A percentile compares a stretch with the other conserved stretches of the same genome.
Evolutionary conservation across 2,797 vertebrate species (phyloP).

Genomic region (Acrossocheilus wenchowensis): DNA sequence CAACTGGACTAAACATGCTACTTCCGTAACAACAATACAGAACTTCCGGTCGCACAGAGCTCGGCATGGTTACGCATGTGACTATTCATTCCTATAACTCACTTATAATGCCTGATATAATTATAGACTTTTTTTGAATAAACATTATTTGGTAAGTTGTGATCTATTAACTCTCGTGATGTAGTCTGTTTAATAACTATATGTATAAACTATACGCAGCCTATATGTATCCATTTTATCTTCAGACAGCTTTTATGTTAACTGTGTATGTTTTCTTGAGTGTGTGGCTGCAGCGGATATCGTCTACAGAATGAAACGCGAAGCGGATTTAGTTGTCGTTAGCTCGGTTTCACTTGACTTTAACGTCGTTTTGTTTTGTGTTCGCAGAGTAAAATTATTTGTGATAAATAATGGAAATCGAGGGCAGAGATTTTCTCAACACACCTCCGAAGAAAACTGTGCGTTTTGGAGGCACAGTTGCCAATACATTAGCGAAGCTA

Average conservation of each 20-base stretch:
- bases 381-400: background rate
- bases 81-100: background rate
- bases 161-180: background rate
- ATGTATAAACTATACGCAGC: background rate
- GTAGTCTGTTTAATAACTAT: background rate
- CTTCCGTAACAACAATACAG: conserved; percentile 34
- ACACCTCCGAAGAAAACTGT: conserved; percentile 89
- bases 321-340: background rate
- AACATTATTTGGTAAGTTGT: conserved; percentile 6
- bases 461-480: conserved; percentile 87
- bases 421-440: conserved; percentile 81
- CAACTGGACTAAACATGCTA: background rate
- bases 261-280: no score
- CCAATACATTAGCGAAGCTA: conserved; percentile 84
- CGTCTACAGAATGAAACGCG: background rate
- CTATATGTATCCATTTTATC: background rate
- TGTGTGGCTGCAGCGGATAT: background rate
- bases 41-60: conserved; percentile 11
- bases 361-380: background rate
- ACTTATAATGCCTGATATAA: background rate
- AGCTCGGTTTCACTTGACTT: background rate
- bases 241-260: background rate
- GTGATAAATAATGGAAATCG: conserved; percentile 73
- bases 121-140: background rate
- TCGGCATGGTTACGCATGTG: conserved; percentile 37